Percentiles rank a stretch among this genome's conserved stretches.
Evolutionary conservation across 2,113 vertebrate species (phyloP).

Genomic region (Cynopterus brachyotis): DNA sequence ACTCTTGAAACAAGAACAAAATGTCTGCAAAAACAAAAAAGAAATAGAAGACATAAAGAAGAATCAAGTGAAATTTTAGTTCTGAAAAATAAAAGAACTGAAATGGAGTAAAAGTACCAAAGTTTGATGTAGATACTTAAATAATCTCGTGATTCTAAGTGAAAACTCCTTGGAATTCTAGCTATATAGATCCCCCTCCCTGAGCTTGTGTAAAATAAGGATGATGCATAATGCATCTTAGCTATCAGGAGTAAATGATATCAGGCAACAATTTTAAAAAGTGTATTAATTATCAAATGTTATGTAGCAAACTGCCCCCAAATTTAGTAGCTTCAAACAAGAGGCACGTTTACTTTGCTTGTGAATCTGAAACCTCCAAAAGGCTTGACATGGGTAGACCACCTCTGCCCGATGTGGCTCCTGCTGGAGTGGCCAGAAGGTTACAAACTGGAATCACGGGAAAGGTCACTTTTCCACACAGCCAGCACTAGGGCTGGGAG

Average conservation of each 20-base stretch:
- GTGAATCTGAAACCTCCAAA: background rate
- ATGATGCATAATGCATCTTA: background rate
- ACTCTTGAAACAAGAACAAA: background rate
- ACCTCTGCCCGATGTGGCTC: background rate
- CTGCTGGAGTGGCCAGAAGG: background rate
- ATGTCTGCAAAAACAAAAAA: background rate
- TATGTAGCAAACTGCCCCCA: background rate
- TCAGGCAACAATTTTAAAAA: background rate
- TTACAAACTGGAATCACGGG: background rate
- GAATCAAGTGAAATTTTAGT: background rate
- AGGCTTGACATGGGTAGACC: background rate
- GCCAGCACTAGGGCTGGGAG: background rate
- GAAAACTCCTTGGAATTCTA: background rate
- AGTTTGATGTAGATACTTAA: background rate
- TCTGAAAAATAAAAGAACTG: background rate
- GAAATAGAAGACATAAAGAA: background rate
- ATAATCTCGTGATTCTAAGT: background rate
- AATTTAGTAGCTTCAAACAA: background rate
- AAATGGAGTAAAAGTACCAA: background rate
- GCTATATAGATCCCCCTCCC: background rate
- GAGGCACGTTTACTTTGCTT: background rate
- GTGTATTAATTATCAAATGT: background rate
- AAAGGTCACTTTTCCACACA: rapidly evolving
- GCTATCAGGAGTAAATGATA: background rate
- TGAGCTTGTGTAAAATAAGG: background rate